Base-by-base conservation (phyloP, 1,140 invertebrate genomes). In the Probaryconus sp. region DNA sequence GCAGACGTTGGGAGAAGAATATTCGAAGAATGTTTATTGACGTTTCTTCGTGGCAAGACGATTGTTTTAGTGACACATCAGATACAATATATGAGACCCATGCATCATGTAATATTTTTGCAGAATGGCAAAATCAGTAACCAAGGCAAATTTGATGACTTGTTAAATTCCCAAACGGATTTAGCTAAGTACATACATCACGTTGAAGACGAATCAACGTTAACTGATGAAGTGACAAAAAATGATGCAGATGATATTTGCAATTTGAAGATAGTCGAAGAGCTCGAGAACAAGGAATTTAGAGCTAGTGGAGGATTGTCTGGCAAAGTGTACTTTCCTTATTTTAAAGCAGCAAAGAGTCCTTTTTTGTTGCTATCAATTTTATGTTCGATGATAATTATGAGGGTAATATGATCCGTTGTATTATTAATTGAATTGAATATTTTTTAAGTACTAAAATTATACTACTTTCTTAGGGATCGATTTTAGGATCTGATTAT, bases 1-100 rank as follows among this genome's bases (percentile, higher is more conserved):
- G 85, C 92, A 1, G 90, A 91, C 64, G 94, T 95, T 1, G 92
- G 93, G 3, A 89, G 91, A 61, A 90, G 92, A 79, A 85, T 96
- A 7, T 95, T 94, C 80, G 89, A 92, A 37, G 86, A 92, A 40
- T 92, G 91, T 68, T 90, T 93, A 24, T 87, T 79, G 56, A 91
- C 89, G 0, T 91, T 91, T 77, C 85, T 95, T 16, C 89, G 89
- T 13, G 85, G 91, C 33, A 94, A 94, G 83, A 93, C 92, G 0
- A 85, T 91, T 1, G 89, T 96, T 28, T 88, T 96, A 6, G 92
- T 94, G 24, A 96, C 94, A 1, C 94, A 96, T 84, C 94, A 95
- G 79, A 85, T 95, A 4, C 94, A 96, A 79, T 94, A 92, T 80
- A 87, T 96, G 30, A 91, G 92, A 81, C 85, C 89, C 13, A 93